Evolutionary conservation across 2,113 vertebrate genomes (phyloP).

Genomic region (Lutjanus erythropterus): DNA sequence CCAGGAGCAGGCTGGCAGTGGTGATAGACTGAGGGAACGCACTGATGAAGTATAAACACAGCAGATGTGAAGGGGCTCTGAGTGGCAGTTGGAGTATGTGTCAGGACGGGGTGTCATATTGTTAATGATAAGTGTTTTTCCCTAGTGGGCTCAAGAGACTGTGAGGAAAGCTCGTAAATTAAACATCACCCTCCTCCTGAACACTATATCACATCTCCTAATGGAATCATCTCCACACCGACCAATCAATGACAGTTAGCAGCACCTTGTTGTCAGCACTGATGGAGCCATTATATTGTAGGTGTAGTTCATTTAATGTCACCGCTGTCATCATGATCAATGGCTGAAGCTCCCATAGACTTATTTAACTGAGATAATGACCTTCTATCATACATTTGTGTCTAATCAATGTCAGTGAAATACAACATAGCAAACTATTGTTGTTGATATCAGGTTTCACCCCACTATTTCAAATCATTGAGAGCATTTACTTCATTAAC

Average conservation of each 20-base stretch:
- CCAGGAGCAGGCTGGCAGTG: background rate
- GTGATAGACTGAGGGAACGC: background rate
- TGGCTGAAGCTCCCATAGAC: background rate
- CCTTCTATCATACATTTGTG: background rate
- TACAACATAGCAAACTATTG: background rate
- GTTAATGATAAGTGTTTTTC: constrained; percentile 24
- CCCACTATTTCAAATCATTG: background rate
- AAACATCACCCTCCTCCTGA: background rate
- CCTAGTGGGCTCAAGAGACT: constrained; percentile 7
- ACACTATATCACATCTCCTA: background rate
- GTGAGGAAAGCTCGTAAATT: constrained; percentile 6
- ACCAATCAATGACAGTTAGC: constrained; percentile 16
- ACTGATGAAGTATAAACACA: constrained; percentile 17
- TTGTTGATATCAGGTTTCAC: background rate
- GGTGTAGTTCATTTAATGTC: background rate
- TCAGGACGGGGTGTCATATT: constrained; percentile 37
- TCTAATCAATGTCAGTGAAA: background rate
- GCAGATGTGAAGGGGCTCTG: background rate
- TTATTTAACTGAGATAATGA: background rate
- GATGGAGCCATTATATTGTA: background rate
- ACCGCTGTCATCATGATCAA: background rate
- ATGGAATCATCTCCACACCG: constrained; percentile 7
- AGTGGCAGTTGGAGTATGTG: constrained; percentile 46
- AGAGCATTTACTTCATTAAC: background rate
- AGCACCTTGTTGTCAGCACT: background rate